Evolutionary conservation across 2,113 vertebrate genomes (phyloP).

Genomic region (Gorsachius goisagi): DNA sequence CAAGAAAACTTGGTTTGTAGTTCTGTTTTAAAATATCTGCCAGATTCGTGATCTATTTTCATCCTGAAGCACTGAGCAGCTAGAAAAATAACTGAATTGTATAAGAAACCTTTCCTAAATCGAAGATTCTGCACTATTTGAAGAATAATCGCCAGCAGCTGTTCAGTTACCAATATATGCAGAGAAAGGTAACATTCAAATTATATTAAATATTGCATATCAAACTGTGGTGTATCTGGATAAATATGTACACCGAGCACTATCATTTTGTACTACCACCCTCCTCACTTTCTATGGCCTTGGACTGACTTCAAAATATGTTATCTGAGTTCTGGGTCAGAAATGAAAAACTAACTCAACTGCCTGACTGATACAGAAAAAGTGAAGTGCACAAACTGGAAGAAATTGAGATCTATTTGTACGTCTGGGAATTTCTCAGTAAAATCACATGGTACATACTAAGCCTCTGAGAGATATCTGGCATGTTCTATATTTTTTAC

Average conservation of each 20-base stretch:
- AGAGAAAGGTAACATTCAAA: background rate
- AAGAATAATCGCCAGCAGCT: background rate
- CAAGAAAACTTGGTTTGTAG: constrained; percentile 27
- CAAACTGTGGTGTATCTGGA: background rate
- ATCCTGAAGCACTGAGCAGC: background rate
- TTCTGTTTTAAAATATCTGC: constrained; percentile 31
- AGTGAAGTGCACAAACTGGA: background rate
- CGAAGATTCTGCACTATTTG: background rate
- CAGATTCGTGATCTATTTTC: constrained; percentile 14
- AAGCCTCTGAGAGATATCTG: background rate
- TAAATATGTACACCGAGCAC: background rate
- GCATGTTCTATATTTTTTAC: background rate
- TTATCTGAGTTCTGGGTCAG: accelerated
- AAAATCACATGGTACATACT: background rate
- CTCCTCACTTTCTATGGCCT: background rate
- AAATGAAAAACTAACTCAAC: background rate
- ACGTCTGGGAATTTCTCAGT: background rate
- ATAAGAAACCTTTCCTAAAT: background rate
- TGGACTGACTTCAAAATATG: background rate
- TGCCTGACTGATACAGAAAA: background rate
- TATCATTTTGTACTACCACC: background rate
- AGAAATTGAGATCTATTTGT: background rate
- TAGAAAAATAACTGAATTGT: background rate
- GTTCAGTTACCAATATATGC: background rate
- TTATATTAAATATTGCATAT: background rate